phyloP scores from a whole-genome alignment of 2,113 vertebrate genomes.

The Paradoxurus hermaphroditus region DNA sequence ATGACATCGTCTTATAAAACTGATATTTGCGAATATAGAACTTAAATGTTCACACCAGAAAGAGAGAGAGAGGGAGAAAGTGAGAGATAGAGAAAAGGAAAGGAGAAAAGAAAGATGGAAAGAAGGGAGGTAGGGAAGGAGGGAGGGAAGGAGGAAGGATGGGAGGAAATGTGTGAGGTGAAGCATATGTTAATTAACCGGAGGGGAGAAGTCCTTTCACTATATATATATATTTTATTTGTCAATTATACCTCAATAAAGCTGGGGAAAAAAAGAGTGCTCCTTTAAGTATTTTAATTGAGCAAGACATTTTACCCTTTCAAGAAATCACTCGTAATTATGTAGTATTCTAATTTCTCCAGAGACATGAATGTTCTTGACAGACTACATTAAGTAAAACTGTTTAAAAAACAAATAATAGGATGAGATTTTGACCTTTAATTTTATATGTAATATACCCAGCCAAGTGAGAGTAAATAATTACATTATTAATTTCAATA shows the following conservation, averaged over 20 bases:
- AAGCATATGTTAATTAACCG: background rate
- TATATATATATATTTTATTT: background rate
- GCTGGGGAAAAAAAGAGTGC: background rate
- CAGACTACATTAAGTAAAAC: slow-evolving; percentile 52
- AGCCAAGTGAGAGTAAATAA: background rate
- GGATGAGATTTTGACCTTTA: slow-evolving; percentile 43
- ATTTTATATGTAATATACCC: background rate
- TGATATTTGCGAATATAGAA: background rate
- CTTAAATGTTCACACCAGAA: background rate
- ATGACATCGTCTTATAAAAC: background rate
- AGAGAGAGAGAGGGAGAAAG: background rate
- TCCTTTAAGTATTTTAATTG: slow-evolving; percentile 47
- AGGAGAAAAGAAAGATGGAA: background rate
- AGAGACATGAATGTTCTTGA: slow-evolving; percentile 48
- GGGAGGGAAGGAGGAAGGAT: background rate
- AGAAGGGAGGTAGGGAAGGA: background rate
- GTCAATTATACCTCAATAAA: background rate
- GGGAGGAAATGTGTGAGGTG: background rate
- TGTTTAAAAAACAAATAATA: slow-evolving; percentile 50
- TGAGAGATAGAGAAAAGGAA: background rate
- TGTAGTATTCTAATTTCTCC: slow-evolving; percentile 40
- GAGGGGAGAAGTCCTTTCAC: background rate
- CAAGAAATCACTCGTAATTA: background rate
- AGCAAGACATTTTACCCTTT: slow-evolving; percentile 17
- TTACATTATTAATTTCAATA: slow-evolving; percentile 41